Conservation (phyloP, 1,140 invertebrate genomes). For the Doryteuthis pealeii region DNA sequence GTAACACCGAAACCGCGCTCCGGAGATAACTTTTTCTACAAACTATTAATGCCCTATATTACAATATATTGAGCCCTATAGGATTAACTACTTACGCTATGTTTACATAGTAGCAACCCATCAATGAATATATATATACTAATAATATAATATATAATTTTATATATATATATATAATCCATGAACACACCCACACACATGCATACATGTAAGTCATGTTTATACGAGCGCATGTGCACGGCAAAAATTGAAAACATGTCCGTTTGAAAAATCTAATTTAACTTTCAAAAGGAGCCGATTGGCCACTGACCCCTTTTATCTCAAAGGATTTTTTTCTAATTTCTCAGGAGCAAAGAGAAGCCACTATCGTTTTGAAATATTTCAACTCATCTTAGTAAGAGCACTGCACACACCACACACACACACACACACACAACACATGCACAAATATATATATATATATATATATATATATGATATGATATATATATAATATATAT, state of each 20-base stretch:
- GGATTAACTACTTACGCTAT: too few relatives aligned
- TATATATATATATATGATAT: background rate
- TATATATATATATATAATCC: background rate
- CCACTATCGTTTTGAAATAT: background rate
- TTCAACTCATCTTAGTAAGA: background rate
- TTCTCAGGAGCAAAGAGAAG: background rate
- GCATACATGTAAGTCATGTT: background rate
- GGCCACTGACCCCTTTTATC: background rate
- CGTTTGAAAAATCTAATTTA: background rate
- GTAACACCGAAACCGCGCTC: too few relatives aligned
- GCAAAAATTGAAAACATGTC: background rate
- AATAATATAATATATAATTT: background rate
- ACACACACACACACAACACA: background rate
- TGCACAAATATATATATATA: background rate
- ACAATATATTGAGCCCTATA: too few relatives aligned
- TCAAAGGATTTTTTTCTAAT: background rate
- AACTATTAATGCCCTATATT: too few relatives aligned
- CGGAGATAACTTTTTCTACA: too few relatives aligned
- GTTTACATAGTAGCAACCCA: too few relatives aligned
- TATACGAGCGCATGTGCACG: background rate
- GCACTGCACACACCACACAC: too few relatives aligned
- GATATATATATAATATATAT: constrained; percentile 5
- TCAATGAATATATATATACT: too few relatives aligned
- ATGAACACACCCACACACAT: background rate
- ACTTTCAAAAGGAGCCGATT: background rate